phyloP scores from a whole-genome alignment of 2,888 invertebrate genomes.

The Leptinotarsa rubiginosa region DNA sequence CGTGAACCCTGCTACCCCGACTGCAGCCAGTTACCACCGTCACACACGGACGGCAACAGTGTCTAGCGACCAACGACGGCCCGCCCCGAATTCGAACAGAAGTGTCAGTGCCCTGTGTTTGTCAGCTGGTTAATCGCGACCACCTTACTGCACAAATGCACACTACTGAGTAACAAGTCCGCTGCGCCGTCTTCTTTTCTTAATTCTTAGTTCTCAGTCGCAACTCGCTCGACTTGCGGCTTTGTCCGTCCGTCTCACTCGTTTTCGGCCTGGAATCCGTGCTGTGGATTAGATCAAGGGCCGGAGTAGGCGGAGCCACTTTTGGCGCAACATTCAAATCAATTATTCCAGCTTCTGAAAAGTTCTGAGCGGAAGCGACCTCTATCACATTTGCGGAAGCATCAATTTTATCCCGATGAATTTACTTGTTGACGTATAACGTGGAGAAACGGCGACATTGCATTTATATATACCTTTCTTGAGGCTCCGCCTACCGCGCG shows the following conservation, averaged over 20 bases:
- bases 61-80: constrained; percentile 12
- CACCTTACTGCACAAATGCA: constrained; percentile 49
- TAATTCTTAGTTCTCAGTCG: constrained; percentile 19
- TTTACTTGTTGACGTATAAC: background rate
- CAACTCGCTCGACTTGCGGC: constrained; percentile 37
- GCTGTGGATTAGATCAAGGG: background rate
- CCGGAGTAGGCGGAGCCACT: constrained; percentile 11
- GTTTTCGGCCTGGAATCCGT: background rate
- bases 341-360: background rate
- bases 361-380: background rate
- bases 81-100: constrained; percentile 29
- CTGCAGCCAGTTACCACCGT: constrained; percentile 44
- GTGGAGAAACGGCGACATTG: background rate
- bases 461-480: background rate
- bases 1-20: constrained; percentile 34
- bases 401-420: background rate
- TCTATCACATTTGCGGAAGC: background rate
- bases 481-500: background rate
- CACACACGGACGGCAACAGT: constrained; percentile 28
- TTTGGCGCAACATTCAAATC: constrained; percentile 18
- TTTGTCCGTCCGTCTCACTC: constrained; percentile 28
- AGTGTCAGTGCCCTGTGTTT: constrained; percentile 46
- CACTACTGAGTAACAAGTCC: constrained; percentile 47
- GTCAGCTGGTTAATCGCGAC: constrained; percentile 47
- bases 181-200: constrained; percentile 32